These are phyloP conservation scores for Melieria crassipennis DNA, from an alignment of 2,888 invertebrate species.

Conservation along the genomic window DNA sequence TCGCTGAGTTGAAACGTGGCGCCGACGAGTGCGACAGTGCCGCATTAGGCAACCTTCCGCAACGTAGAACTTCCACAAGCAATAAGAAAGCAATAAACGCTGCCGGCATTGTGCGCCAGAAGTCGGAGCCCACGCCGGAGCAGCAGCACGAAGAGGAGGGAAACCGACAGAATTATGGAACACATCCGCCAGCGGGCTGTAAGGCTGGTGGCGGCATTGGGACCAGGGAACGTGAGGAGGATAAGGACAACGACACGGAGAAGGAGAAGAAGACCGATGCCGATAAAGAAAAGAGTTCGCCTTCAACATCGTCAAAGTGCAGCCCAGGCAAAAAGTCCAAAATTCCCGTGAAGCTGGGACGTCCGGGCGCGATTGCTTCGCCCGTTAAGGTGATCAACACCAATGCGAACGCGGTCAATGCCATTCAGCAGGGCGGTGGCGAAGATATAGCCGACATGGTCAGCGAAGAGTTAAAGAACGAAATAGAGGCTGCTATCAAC, in stretches of 20 bases:
- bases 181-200: conserved; percentile 60
- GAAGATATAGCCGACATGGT: conserved; percentile 64
- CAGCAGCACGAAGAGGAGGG: conserved; percentile 32
- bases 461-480: conserved; percentile 61
- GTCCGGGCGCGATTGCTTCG: conserved; percentile 65
- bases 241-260: conserved; percentile 54
- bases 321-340: conserved; percentile 66
- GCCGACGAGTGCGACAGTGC: conserved; percentile 54
- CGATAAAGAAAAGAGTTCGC: conserved; percentile 46
- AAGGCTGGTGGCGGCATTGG: conserved; percentile 35
- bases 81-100: conserved; percentile 34
- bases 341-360: conserved; percentile 61
- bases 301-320: conserved; percentile 50
- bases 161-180: conserved; percentile 55
- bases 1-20: conserved; percentile 61
- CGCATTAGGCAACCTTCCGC: conserved; percentile 52
- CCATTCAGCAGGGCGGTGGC: conserved; percentile 65
- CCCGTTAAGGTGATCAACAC: conserved; percentile 62
- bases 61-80: conserved; percentile 54
- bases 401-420: conserved; percentile 47
- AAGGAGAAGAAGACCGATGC: conserved; percentile 44
- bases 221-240: conserved; percentile 49
- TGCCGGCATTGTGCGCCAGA: conserved; percentile 56
- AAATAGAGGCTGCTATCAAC: conserved; percentile 62
- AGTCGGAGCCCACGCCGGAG: conserved; percentile 57